Evolutionary conservation across 2,888 invertebrate species (phyloP).

Genomic region (Heliconius ismenius): DNA sequence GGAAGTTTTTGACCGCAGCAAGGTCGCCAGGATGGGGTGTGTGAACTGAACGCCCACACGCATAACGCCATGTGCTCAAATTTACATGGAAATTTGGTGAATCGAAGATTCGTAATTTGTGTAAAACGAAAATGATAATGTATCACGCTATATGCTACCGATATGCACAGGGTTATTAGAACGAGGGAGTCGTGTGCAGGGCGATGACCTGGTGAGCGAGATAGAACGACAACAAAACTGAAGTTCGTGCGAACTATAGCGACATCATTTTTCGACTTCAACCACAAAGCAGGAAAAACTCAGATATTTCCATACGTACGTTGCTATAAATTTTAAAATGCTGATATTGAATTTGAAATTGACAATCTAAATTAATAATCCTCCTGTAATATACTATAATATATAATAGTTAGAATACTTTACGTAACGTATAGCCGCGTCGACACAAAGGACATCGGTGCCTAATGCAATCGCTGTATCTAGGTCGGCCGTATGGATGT

Average conservation of each 20-base stretch:
- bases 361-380: background rate
- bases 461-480: conserved; percentile 55
- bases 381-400: background rate
- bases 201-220: conserved; percentile 78
- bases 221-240: conserved; percentile 78
- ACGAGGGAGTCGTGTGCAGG: conserved; percentile 72
- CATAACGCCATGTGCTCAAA: conserved; percentile 35
- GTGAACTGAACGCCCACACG: conserved; percentile 60
- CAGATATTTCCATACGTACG: background rate
- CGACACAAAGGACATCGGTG: conserved; percentile 55
- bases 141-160: conserved; percentile 56
- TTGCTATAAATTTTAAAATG: background rate
- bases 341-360: background rate
- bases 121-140: conserved; percentile 57
- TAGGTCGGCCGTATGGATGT: conserved; percentile 62
- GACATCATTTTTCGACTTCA: conserved; percentile 33
- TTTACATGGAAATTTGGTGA: conserved; percentile 30
- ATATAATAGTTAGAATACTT: conserved; percentile 36
- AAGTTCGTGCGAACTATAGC: conserved; percentile 67
- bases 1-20: conserved; percentile 71
- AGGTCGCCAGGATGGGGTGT: conserved; percentile 72
- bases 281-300: conserved; percentile 23
- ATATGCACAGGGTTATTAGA: conserved; percentile 74
- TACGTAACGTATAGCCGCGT: conserved; percentile 39
- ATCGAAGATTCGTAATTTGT: conserved; percentile 34